Percentiles rank a stretch among this genome's conserved stretches.
phyloP scores from a whole-genome alignment of 23 tunicate genomes.

The Corella eumyota region DNA sequence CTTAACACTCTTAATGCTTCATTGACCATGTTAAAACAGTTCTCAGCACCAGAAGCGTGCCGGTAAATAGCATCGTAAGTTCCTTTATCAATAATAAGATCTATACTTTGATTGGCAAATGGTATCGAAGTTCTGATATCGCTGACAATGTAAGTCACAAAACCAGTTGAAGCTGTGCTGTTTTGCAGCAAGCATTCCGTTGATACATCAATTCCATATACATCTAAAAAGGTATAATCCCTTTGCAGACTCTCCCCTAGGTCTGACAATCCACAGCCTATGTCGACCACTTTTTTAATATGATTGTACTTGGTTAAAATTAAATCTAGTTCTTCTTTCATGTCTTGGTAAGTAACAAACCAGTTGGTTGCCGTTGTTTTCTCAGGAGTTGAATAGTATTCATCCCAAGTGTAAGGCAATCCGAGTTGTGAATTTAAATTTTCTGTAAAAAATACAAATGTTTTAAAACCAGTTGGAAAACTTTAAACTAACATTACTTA shows the following conservation, averaged over 20 bases:
- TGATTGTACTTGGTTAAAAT: neutral
- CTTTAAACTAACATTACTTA: neutral
- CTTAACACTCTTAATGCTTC: conserved; percentile 30
- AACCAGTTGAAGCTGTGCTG: neutral
- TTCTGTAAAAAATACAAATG: conserved; percentile 1
- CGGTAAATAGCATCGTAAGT: conserved; percentile 49
- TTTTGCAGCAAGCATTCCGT: conserved; percentile 17
- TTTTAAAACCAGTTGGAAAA: neutral
- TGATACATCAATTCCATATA: conserved; percentile 58
- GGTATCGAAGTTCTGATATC: conserved; percentile 26
- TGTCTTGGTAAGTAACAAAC: conserved; percentile 45
- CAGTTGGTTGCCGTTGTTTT: conserved; percentile 23
- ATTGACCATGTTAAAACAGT: neutral
- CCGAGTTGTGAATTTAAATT: conserved; percentile 15
- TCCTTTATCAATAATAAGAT: conserved; percentile 58
- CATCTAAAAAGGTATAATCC: conserved; percentile 1
- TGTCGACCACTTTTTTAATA: conserved; percentile 20
- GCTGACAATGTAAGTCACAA: conserved; percentile 23
- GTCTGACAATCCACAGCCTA: conserved; percentile 62
- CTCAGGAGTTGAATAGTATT: conserved; percentile 13
- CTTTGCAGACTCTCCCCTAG: conserved; percentile 36
- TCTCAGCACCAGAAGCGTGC: conserved; percentile 7
- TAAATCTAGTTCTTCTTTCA: conserved; percentile 4
- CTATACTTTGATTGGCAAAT: conserved; percentile 12
- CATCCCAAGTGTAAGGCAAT: conserved; percentile 21